phyloP scores from a whole-genome alignment of 2,113 vertebrate genomes.

The Neolamprologus variostigma region DNA sequence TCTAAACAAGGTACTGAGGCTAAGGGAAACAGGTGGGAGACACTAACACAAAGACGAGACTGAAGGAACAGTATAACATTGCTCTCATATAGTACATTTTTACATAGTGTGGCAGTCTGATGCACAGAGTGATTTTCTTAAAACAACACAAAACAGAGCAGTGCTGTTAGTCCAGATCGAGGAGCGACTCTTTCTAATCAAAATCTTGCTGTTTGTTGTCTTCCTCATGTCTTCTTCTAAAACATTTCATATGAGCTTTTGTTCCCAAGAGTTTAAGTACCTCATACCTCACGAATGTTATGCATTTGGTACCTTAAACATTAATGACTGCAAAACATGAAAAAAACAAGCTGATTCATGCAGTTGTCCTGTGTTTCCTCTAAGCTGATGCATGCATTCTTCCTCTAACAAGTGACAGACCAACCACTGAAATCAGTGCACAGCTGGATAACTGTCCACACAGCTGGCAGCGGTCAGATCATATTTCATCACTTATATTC shows the following conservation, averaged over 20 bases:
- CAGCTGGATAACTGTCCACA: conserved; percentile 8
- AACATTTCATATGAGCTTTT: background rate
- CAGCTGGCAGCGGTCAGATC: background rate
- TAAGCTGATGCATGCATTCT: background rate
- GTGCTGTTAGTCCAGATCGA: background rate
- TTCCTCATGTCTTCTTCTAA: background rate
- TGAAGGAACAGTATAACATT: background rate
- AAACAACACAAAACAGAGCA: background rate
- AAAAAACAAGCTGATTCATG: background rate
- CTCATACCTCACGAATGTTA: background rate
- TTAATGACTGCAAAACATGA: background rate
- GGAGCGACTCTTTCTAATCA: background rate
- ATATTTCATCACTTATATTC: background rate
- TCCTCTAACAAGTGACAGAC: background rate
- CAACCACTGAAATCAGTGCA: background rate
- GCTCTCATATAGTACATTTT: background rate
- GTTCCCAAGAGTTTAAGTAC: background rate
- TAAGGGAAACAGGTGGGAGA: background rate
- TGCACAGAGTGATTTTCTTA: background rate
- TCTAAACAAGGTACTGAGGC: background rate
- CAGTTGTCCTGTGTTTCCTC: background rate
- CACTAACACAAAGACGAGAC: background rate
- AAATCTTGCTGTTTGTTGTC: background rate
- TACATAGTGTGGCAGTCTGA: background rate
- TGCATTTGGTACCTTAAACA: background rate